These are phyloP conservation scores for Corythaixoides concolor DNA, from an alignment of 2,113 vertebrate species.

Conservation along the genomic window DNA sequence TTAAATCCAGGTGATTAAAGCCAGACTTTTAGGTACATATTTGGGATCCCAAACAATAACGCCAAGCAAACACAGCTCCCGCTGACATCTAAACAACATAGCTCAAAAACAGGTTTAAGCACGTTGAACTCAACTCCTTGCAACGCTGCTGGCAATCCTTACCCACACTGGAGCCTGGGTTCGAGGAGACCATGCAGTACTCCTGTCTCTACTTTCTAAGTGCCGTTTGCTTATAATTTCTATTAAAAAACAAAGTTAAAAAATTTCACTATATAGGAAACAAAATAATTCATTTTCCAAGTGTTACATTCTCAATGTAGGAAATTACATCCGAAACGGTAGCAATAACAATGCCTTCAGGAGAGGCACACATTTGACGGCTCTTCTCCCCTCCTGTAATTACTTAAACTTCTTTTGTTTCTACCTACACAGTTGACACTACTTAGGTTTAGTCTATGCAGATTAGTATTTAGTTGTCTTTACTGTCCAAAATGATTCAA, in stretches of 20 bases:
- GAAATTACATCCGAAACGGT: background rate
- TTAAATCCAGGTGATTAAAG: slow-evolving; percentile 14
- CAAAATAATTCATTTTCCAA: background rate
- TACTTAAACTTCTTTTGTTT: background rate
- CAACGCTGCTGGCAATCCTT: background rate
- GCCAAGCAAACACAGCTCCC: background rate
- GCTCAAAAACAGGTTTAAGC: background rate
- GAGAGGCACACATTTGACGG: background rate
- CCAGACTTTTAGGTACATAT: background rate
- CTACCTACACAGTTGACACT: background rate
- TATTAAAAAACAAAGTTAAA: background rate
- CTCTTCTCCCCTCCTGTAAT: background rate
- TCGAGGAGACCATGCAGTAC: background rate
- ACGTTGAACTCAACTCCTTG: background rate
- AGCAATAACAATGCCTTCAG: background rate
- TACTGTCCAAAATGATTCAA: background rate
- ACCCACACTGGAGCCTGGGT: background rate
- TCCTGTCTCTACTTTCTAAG: background rate
- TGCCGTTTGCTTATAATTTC: background rate
- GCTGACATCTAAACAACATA: background rate
- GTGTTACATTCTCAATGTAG: background rate
- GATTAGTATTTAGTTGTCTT: background rate
- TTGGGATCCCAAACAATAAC: background rate
- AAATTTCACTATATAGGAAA: background rate
- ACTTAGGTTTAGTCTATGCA: background rate